Evolutionary conservation across 1,140 invertebrate genomes (phyloP).

Genomic region (Helicoverpa armigera): DNA sequence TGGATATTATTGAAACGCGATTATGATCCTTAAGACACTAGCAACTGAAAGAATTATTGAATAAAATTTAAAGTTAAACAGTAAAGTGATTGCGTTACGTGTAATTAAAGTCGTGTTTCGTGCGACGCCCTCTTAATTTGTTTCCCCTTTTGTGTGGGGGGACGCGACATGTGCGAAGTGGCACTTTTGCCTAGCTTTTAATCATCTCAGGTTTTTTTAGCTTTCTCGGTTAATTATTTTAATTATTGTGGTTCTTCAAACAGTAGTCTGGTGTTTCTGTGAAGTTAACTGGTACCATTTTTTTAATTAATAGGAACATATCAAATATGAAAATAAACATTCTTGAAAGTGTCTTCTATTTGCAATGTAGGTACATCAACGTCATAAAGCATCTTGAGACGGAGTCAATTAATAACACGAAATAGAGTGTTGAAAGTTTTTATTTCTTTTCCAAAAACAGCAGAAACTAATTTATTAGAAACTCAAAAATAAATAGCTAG

Average conservation of each 20-base stretch:
- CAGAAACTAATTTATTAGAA: constrained; percentile 71
- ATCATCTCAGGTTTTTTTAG: constrained; percentile 46
- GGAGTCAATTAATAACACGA: constrained; percentile 23
- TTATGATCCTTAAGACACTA: constrained; percentile 28
- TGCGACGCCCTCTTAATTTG: constrained; percentile 69
- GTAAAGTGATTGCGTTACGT: constrained; percentile 60
- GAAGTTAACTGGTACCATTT: background rate
- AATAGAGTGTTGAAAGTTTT: constrained; percentile 42
- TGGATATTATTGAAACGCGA: background rate
- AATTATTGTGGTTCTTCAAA: constrained; percentile 44
- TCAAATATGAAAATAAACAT: too few relatives aligned
- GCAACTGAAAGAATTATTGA: constrained; percentile 7
- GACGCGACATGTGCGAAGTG: constrained; percentile 67
- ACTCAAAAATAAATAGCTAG: constrained; percentile 71
- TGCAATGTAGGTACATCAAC: too few relatives aligned
- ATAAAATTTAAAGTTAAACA: constrained; percentile 59
- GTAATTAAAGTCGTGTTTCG: constrained; percentile 73
- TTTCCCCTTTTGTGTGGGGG: constrained; percentile 59
- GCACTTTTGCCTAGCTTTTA: constrained; percentile 51
- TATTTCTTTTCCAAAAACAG: constrained; percentile 52
- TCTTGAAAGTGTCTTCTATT: background rate
- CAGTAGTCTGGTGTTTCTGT: constrained; percentile 5
- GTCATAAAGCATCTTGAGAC: constrained; percentile 9
- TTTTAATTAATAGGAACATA: background rate
- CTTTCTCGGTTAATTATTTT: constrained; percentile 41